Base-by-base conservation (phyloP, 2,113 vertebrate genomes). In the Choloepus hoffmanni region DNA sequence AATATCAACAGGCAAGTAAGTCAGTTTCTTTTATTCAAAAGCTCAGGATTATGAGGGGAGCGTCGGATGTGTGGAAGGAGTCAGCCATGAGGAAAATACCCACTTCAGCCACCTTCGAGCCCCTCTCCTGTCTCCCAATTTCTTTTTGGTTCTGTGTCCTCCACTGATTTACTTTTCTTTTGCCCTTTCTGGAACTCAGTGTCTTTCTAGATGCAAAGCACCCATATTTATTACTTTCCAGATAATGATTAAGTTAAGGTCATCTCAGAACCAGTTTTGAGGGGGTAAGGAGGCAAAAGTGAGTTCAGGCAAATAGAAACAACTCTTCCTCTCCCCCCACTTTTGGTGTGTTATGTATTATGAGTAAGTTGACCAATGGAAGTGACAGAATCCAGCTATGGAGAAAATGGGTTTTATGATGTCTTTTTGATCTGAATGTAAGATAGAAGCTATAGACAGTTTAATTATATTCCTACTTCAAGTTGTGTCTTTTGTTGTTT, bases 181-280 rank as follows among this genome's bases (percentile, higher is more conserved):
- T 19, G 48, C 36, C 60, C 48, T 92, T 86, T 72, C 43, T 58
- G 50, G 74, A 45, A 43, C 28, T 48, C 43, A 26, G 86, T 40
- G n/a, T 40, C 40, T 55, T 86, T 16, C 3, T 28, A 48, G 43
- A 11, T 53, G 3, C 24, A 50, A 14, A 45, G 15, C 50, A 58
- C 7, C 55, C 16, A 0, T 12, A 16, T 30, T 58, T 81, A 60
- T 79, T 19, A 30, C 12, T 90, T 18, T 87, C 30, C 36, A 65
- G 68, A 30, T 7, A 76, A 50, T 43, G 33, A 10, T 50, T 16
- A 50, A 77, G 19, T 55, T 40, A 70, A 48, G 23, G 24, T 87
- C 68, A 33, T 72, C 40, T 86, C 63, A 78, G 74, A 88, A 86
- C 36, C 70, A 40, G 43, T 63, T 83, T 83, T 63, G 18, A 21